Conservation (phyloP, 2,888 invertebrate species). For the Harpagoxenus sublaevis region DNA sequence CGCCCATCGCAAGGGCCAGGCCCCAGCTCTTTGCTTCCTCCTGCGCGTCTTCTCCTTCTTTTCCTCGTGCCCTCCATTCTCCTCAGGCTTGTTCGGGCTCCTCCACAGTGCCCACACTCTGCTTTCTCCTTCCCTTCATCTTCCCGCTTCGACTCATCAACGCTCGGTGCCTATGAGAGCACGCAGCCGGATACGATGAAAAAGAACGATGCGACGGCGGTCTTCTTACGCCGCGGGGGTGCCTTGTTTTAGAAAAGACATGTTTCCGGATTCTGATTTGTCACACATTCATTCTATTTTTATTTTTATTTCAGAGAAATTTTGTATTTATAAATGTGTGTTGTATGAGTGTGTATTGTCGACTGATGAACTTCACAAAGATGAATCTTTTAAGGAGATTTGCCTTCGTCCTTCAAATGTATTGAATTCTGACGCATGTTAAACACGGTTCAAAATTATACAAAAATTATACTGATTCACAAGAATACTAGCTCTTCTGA, state of each 20-base stretch:
- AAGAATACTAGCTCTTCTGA: background rate
- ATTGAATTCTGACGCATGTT: background rate
- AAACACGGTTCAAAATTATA: background rate
- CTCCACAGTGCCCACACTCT: slow-evolving; percentile 61
- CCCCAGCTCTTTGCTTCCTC: slow-evolving; percentile 52
- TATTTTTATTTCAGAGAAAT: background rate
- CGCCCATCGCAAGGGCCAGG: slow-evolving; percentile 62
- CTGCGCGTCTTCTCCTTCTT: slow-evolving; percentile 55
- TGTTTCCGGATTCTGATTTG: slow-evolving; percentile 57
- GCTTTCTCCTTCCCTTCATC: slow-evolving; percentile 71
- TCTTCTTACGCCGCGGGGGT: slow-evolving; percentile 61
- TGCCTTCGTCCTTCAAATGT: background rate
- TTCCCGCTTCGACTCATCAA: slow-evolving; percentile 82
- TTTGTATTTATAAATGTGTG: background rate
- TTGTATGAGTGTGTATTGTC: background rate
- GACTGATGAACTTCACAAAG: background rate
- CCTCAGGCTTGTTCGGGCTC: slow-evolving; percentile 67
- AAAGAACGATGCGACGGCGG: slow-evolving; percentile 61
- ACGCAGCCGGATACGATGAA: slow-evolving; percentile 73
- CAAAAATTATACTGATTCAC: background rate
- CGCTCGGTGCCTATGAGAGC: slow-evolving; percentile 77
- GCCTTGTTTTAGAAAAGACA: slow-evolving; percentile 53
- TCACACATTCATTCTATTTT: slow-evolving; percentile 18
- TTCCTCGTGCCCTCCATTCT: slow-evolving; percentile 69
- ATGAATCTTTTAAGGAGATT: background rate